Conservation (phyloP, 2,888 invertebrate genomes). For the Crossocerus cetratus region DNA sequence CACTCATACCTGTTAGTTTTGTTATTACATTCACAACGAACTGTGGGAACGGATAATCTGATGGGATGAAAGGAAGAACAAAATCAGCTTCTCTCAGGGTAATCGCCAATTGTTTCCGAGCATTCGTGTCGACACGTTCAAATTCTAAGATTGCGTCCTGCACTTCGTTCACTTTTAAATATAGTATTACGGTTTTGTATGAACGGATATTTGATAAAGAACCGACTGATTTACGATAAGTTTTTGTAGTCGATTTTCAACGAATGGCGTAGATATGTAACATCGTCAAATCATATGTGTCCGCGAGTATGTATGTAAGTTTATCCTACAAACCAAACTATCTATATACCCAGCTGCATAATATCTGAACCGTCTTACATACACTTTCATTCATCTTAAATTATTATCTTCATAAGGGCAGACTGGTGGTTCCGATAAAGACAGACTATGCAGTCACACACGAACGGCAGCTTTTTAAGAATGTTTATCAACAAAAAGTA, state of each 20-base stretch:
- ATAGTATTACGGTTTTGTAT: conserved; percentile 47
- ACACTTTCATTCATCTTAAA: conserved; percentile 49
- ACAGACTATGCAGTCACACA: conserved; percentile 41
- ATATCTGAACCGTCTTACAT: conserved; percentile 40
- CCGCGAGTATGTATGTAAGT: conserved; percentile 38
- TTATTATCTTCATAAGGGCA: conserved; percentile 43
- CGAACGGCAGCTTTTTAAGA: conserved; percentile 67
- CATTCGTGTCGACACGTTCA: conserved; percentile 13
- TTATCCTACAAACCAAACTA: conserved; percentile 41
- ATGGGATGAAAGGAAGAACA: conserved; percentile 14
- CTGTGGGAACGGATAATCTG: conserved; percentile 47
- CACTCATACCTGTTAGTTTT: conserved; percentile 53
- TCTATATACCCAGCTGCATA: conserved; percentile 35
- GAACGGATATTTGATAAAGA: conserved; percentile 52
- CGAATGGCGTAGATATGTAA: conserved; percentile 48
- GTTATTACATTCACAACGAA: conserved; percentile 56
- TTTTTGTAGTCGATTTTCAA: conserved; percentile 64
- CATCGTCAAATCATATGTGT: conserved; percentile 33
- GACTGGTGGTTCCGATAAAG: conserved; percentile 33
- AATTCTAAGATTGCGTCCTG: conserved; percentile 37
- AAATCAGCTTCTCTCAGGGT: conserved; percentile 42
- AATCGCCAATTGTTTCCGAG: conserved; percentile 28
- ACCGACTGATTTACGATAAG: conserved; percentile 65
- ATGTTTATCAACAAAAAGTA: conserved; percentile 64
- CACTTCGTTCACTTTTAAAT: conserved; percentile 49